These are phyloP conservation scores for Phortica okadai DNA, from an alignment of 2,888 invertebrate species.

Conservation along the genomic window DNA sequence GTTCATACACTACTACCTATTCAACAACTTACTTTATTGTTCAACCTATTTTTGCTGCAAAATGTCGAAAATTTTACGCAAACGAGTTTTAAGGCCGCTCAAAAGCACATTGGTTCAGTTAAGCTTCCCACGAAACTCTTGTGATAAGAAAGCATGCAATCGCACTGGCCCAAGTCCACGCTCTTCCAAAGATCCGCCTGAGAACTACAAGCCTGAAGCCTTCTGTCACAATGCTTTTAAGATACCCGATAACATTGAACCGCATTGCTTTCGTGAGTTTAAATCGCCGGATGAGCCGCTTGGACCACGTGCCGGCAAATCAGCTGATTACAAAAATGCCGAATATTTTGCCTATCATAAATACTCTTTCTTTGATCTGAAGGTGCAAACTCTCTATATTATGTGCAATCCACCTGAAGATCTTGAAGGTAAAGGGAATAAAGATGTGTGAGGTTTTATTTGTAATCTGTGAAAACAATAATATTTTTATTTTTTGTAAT, in stretches of 20 bases:
- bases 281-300: constrained; percentile 43
- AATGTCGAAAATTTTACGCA: not conserved
- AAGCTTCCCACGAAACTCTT: not conserved
- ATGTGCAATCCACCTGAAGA: not conserved
- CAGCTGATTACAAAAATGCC: constrained; percentile 56
- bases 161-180: constrained; percentile 37
- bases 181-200: constrained; percentile 56
- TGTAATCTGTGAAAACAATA: too few species aligned
- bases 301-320: constrained; percentile 57
- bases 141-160: not conserved
- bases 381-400: not conserved
- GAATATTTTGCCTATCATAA: constrained; percentile 57
- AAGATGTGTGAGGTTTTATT: not conserved
- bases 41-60: not conserved
- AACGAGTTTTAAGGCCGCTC: not conserved
- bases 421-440: not conserved
- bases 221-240: constrained; percentile 46
- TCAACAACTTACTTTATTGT: too few species aligned
- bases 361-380: constrained; percentile 35
- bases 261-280: constrained; percentile 53
- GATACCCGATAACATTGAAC: constrained; percentile 47
- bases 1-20: too few species aligned
- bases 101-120: too few species aligned
- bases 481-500: too few species aligned
- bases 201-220: constrained; percentile 48